Evolutionary conservation across 23 tunicate species (phyloP).

Genomic region (Clavelina lepadiformis): DNA sequence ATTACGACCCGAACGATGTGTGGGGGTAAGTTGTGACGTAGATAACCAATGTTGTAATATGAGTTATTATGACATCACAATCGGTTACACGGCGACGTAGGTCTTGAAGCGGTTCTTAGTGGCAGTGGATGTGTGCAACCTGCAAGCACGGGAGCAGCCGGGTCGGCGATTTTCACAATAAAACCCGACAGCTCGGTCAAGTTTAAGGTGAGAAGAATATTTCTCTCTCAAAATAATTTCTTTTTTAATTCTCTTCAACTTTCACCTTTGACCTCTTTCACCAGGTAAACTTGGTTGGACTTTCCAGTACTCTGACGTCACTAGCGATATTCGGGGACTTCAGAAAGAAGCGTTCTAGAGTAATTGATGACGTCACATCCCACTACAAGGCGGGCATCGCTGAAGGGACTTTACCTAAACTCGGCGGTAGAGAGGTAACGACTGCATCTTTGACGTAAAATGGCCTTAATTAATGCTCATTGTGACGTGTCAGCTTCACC

Average conservation of each 20-base stretch:
- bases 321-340: slow-evolving; percentile 40
- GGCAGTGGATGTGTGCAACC: slow-evolving; percentile 64
- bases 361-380: slow-evolving; percentile 44
- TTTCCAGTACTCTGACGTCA: slow-evolving; percentile 51
- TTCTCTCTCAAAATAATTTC: no score
- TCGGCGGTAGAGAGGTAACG: slow-evolving; percentile 68
- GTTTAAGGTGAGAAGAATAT: slow-evolving; percentile 36
- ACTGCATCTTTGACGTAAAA: no score
- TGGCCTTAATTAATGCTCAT: not conserved
- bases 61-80: no score
- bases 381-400: slow-evolving; percentile 30
- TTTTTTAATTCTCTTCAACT: no score
- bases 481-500: slow-evolving; percentile 60
- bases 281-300: slow-evolving; percentile 54
- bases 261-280: no score
- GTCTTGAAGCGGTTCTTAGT: slow-evolving; percentile 65
- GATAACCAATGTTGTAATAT: no score
- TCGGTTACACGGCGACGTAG: no score
- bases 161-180: slow-evolving; percentile 41
- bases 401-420: slow-evolving; percentile 26
- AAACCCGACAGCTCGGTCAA: slow-evolving; percentile 65
- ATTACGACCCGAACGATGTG: no score
- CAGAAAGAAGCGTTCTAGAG: slow-evolving; percentile 39
- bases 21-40: no score
- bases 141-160: slow-evolving; percentile 71